Evolutionary conservation across 2,797 vertebrate genomes (phyloP), one percentile per base, ranked within the genome.

Genomic region (Tapirus indicus): DNA sequence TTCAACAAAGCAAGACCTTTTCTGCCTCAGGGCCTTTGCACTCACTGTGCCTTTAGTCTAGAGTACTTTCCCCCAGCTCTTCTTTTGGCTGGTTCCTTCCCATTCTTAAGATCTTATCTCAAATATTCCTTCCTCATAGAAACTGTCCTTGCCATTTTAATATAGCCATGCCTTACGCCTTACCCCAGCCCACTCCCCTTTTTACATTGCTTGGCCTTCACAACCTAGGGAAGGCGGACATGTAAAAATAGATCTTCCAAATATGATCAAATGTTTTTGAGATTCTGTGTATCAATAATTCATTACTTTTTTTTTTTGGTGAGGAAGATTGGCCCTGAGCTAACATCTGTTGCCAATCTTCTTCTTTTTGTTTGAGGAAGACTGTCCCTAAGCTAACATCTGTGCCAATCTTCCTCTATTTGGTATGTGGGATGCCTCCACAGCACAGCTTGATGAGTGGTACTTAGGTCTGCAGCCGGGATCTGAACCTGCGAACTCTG

Each of bases 111-210:
- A 79, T 86, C 38, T 47, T 78, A 58, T 58, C 41, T 88, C 41
- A 69, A 35, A 44, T 23, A 35, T 38, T 32, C 62, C 74, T 80
- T 71, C 17, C 71, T 74, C 49, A 7, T 72, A 56, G 69, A 64
- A 52, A 23, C 32, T 44, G 8, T 41, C 14, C 52, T 64, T 80
- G 29, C 17, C 35, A 8, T 69, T 66, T 60, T 52, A 32, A 23
- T 38, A 38, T 6, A 58, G 23, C 21, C 4, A 7, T 1, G 0
- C 9, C 54, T 35, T 58, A 5, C 2, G 1, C 13, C 35, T 60
- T 64, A 12, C 29, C 21, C 29, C 12, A n/a, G 3, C 58, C 49
- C 8, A 7, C 5, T 18, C 32, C 14, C 14, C 41, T 71, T 32
- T 38, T 27, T 16, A 4, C 41, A 10, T 54, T 64, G 54, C 25